phyloP scores from a whole-genome alignment of 2,888 invertebrate genomes.

The Siphlonurus alternatus region DNA sequence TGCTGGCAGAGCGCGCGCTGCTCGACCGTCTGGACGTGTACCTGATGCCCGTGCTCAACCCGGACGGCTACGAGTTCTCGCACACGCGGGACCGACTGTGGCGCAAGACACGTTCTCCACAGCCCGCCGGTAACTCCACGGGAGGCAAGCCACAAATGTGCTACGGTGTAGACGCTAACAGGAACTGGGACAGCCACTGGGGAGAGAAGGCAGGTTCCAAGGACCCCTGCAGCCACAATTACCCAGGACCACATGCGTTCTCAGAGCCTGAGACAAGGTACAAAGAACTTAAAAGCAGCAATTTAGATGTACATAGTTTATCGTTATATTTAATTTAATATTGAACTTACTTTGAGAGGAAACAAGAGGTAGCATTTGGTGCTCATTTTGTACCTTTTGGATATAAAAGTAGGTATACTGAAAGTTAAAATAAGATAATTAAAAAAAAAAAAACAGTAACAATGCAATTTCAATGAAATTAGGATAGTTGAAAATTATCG shows the following conservation, averaged over 20 bases:
- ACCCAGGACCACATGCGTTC: neutral
- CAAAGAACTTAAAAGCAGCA: too few species aligned
- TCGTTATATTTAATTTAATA: neutral
- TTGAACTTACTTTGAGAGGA: too few species aligned
- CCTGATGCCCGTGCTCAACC: conserved; percentile 1
- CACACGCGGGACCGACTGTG: neutral
- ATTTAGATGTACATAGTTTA: neutral
- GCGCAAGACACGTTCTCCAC: neutral
- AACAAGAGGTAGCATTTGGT: too few species aligned
- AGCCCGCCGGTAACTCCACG: neutral
- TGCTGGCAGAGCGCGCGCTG: neutral
- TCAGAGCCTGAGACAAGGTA: neutral
- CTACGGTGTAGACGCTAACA: neutral
- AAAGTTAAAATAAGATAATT: too few species aligned
- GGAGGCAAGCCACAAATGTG: neutral
- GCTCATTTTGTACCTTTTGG: too few species aligned
- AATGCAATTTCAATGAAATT: too few species aligned
- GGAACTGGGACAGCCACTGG: conserved; percentile 3
- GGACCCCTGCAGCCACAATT: conserved; percentile 1
- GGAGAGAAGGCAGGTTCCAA: neutral
- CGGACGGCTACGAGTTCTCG: conserved; percentile 1
- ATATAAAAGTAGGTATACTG: too few species aligned
- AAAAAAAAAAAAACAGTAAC: too few species aligned
- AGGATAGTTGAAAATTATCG: too few species aligned
- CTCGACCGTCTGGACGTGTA: neutral